Percentiles rank a stretch among this genome's conserved stretches.
These are phyloP conservation scores for Drosophila orosa DNA, from an alignment of 1,140 invertebrate genomes.

Conservation along the genomic window DNA sequence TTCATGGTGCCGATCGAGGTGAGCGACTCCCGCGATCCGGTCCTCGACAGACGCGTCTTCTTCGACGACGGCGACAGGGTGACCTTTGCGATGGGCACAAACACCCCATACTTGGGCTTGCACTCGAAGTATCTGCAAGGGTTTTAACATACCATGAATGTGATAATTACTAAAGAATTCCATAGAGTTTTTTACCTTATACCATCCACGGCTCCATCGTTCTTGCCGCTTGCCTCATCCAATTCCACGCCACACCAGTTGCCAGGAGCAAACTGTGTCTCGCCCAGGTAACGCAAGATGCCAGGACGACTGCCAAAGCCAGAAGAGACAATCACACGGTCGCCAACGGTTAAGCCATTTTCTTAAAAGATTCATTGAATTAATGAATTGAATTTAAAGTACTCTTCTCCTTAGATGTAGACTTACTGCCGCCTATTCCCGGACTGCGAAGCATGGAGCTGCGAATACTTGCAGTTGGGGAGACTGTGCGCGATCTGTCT, in stretches of 20 bases:
- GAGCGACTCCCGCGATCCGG: conserved; percentile 94
- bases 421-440: conserved; percentile 83
- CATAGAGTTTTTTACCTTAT: conserved; percentile 86
- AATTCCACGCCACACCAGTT: conserved; percentile 98
- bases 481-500: conserved; percentile 82
- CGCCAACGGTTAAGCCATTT: conserved; percentile 89
- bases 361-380: conserved; percentile 48
- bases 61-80: conserved; percentile 91
- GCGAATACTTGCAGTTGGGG: conserved; percentile 85
- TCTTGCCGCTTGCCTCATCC: conserved; percentile 96
- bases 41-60: conserved; percentile 88
- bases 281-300: conserved; percentile 92
- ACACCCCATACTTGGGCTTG: conserved; percentile 94
- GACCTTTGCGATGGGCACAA: conserved; percentile 95
- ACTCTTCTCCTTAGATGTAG: fast-evolving
- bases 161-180: neutral
- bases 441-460: conserved; percentile 84
- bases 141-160: neutral
- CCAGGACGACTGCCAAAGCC: conserved; percentile 94
- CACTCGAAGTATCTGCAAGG: conserved; percentile 96
- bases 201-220: conserved; percentile 96
- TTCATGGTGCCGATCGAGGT: conserved; percentile 90
- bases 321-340: conserved; percentile 94
- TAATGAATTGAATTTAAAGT: neutral
- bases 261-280: conserved; percentile 94